phyloP scores from a whole-genome alignment of 2,113 vertebrate genomes.

The Prolemur simus region DNA sequence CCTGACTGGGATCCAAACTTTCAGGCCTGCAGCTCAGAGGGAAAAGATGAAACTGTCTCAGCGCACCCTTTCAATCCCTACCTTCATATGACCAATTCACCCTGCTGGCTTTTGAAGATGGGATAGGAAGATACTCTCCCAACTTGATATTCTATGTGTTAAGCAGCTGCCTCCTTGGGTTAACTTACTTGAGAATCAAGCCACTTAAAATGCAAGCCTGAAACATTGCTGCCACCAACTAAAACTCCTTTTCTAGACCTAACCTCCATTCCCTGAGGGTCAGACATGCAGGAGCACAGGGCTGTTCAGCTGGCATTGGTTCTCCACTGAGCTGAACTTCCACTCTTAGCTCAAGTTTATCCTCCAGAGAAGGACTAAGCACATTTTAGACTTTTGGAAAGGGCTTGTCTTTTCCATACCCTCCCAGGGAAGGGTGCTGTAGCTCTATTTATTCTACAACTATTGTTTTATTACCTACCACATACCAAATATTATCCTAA shows the following conservation, averaged over 20 bases:
- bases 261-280: neutral
- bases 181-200: neutral
- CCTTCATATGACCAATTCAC: neutral
- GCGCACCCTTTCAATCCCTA: neutral
- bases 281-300: neutral
- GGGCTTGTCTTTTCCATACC: neutral
- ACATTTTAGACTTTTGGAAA: neutral
- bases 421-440: neutral
- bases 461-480: neutral
- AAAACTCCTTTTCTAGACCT: neutral
- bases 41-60: neutral
- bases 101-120: neutral
- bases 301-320: too few species aligned
- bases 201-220: neutral
- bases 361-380: neutral
- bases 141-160: neutral
- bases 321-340: neutral
- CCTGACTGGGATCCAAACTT: neutral
- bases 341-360: neutral
- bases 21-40: neutral
- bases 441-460: neutral
- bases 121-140: neutral
- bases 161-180: neutral
- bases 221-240: neutral
- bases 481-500: neutral